phyloP scores from a whole-genome alignment of 2,888 invertebrate species.

The Pocota personata region DNA sequence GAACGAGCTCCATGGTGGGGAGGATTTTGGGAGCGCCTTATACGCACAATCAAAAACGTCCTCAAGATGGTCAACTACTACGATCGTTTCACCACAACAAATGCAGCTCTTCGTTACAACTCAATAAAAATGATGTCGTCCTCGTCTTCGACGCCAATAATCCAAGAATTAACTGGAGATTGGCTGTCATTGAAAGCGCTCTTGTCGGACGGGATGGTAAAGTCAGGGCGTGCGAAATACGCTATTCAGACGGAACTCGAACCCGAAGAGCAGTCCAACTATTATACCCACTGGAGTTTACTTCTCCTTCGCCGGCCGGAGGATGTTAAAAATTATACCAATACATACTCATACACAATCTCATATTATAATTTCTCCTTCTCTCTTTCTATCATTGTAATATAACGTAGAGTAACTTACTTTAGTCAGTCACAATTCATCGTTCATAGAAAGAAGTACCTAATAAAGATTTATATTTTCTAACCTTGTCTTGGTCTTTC shows the following conservation, averaged over 20 bases:
- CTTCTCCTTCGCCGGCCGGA: background rate
- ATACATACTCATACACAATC: too few species aligned
- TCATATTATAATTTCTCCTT: too few species aligned
- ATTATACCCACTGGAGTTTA: background rate
- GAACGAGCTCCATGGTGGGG: conserved; percentile 50
- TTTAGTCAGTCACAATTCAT: too few species aligned
- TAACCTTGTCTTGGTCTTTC: too few species aligned
- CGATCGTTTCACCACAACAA: background rate
- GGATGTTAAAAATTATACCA: background rate
- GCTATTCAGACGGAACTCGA: background rate
- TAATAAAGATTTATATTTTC: too few species aligned
- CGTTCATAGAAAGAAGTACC: too few species aligned
- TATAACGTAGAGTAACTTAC: too few species aligned
- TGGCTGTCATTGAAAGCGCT: background rate
- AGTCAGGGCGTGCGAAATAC: background rate
- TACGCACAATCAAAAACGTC: conserved; percentile 43
- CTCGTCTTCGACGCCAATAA: background rate
- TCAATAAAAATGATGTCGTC: background rate
- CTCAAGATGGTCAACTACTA: conserved; percentile 26
- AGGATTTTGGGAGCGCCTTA: conserved; percentile 46
- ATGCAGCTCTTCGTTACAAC: background rate
- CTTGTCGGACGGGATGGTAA: background rate
- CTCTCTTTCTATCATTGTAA: too few species aligned
- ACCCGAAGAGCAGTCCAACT: background rate
- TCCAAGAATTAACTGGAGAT: background rate